Conservation (phyloP, 2,888 invertebrate species). For the Drosophila picticornis region DNA sequence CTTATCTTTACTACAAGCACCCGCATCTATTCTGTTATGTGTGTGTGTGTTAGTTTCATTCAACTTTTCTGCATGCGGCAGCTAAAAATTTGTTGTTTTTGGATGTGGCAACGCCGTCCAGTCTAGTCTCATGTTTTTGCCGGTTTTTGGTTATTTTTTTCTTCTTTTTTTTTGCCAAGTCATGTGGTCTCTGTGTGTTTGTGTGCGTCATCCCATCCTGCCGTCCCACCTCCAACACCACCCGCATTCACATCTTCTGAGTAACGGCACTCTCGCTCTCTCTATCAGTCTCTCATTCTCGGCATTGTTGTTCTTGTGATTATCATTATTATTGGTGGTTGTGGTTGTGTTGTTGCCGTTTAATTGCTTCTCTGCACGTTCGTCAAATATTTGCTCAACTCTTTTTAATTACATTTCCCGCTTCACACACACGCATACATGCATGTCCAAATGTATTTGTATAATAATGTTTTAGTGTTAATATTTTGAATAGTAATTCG, state of each 20-base stretch:
- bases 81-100: slow-evolving; percentile 47
- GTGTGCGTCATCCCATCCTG: slow-evolving; percentile 39
- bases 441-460: slow-evolving; percentile 8
- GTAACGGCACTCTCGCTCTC: slow-evolving; percentile 29
- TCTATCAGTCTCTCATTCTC: slow-evolving; percentile 13
- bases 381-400: slow-evolving; percentile 79
- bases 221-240: slow-evolving; percentile 18
- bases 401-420: slow-evolving; percentile 76
- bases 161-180: slow-evolving; percentile 35
- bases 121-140: slow-evolving; percentile 56
- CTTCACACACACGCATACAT: slow-evolving; percentile 34
- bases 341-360: slow-evolving; percentile 49
- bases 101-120: slow-evolving; percentile 52
- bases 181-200: slow-evolving; percentile 59
- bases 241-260: slow-evolving; percentile 22
- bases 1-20: slow-evolving; percentile 49
- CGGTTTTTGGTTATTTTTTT: slow-evolving; percentile 31
- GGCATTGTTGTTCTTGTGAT: slow-evolving; percentile 32
- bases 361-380: slow-evolving; percentile 77
- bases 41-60: slow-evolving; percentile 50
- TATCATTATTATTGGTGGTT: slow-evolving; percentile 4
- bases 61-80: slow-evolving; percentile 58
- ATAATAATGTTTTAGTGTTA: slow-evolving; percentile 23
- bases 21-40: slow-evolving; percentile 6
- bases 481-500: slow-evolving; percentile 10